Base-by-base conservation (phyloP, 1,140 invertebrate species). In the Teleopsis dalmanni region DNA sequence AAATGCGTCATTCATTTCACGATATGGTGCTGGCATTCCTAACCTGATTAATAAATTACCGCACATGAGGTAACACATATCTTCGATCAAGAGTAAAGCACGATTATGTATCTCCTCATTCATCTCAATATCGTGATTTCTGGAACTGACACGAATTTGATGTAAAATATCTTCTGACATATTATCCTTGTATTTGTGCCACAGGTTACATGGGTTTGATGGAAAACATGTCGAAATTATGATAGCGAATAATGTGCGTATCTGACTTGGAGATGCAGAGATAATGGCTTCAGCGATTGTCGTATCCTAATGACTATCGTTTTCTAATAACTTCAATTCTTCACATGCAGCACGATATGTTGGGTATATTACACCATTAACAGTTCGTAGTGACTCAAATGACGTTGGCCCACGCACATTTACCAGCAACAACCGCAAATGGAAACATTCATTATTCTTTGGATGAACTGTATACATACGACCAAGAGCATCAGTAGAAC, bases 1-100 rank as follows among this genome's bases (percentile, higher is more conserved):
- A 48, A 73, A 65, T 54, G 56, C 47, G 53, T 68, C 57, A 45
- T 64, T 49, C 55, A 60, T 58, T 45, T 14, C 23, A 52, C 70
- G 60, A 67, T 72, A 59, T 13, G 65, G 65, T 44, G 64, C 42
- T 54, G 57, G 48, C 62, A 74, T 68, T 59, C 66, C 71, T 52
- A 73, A 70, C 42, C 53, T 48, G 11, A 56, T 19, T 52, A 72
- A 58, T 52, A 55, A 14, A 53, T 58, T 67, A 48, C 60, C 59
- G 43, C 45, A 41, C 33, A 72, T 63, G 31, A 55, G 41, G 19
- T 59, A 58, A 53, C 60, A 62, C 57, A 65, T 59, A 50, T 73
- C 60, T 58, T 73, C 67, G 44, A 50, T 51, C 9, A 35, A 53
- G 27, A n/a, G n/a, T n/a, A n/a, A n/a, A n/a, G 37, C 19, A 4